Base-by-base conservation (phyloP, 92 coral and sea anemone species). In the Montipora capitata region DNA sequence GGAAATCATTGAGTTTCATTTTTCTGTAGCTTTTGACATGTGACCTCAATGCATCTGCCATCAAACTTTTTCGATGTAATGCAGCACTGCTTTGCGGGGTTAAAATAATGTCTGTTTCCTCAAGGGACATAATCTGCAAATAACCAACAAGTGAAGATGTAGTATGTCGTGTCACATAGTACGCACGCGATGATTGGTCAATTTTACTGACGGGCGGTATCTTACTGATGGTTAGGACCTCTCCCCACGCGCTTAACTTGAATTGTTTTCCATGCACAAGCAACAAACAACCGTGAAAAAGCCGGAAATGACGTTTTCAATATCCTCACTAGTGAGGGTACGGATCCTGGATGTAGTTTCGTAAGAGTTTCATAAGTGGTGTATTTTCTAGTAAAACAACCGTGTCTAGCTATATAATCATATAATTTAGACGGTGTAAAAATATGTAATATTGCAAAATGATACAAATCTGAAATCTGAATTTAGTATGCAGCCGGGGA, bases 51-150 rank as follows among this genome's bases (percentile, higher is more conserved):
- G 20, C 20, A 0, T 18, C 20, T 18, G 20, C 20, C 20, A 18
- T 18, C 20, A 18, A 18, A 18, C 20, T 57, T 12, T 57, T 2
- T 9, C 63, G 63, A 57, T 57, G 10, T 12, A 12, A 57, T 2
- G 63, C 15, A 57, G 14, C 63, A 57, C 15, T 44, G 80, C 63
- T 75, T 41, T 75, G 80, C 49, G 80, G 64, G 40, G 64, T 75
- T 2, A 75, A 75, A 75, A 63, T 75, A 3, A 48, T 75, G 80
- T 18, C 20, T 18, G 20, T 18, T 18, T 18, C 20, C 20, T 18
- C 20, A 18, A 18, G 20, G 20, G 20, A 38, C 80, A 38, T 58
- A 20, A 9, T 41, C 80, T 49, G 12, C 63, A 57, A 57, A 12
- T 57, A 7, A 57, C 63, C 63, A 8, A 57, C 12, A 57, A 57